Percentiles rank a stretch among this genome's conserved stretches.
Conservation (phyloP, 2,888 invertebrate genomes). For the Formica aserva region DNA sequence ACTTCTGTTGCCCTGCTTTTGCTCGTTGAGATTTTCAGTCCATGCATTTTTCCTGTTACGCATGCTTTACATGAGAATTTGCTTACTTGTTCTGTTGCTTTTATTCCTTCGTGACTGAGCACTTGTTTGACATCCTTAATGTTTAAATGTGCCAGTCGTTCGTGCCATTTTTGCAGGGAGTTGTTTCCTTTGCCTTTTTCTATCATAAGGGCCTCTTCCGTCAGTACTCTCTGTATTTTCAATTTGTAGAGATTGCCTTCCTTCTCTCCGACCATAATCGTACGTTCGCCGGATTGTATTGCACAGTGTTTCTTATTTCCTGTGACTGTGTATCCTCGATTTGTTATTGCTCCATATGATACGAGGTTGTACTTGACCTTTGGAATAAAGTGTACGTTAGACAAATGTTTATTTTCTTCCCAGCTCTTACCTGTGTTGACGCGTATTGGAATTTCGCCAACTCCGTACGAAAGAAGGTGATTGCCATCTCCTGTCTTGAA, state of each 20-base stretch:
- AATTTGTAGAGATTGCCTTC: background rate
- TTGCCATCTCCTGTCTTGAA: background rate
- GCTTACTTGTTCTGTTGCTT: background rate
- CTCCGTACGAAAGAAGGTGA: background rate
- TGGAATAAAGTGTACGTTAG: background rate
- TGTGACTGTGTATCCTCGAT: background rate
- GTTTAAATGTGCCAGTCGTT: background rate
- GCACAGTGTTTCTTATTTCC: background rate
- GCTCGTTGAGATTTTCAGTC: background rate
- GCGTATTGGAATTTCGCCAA: background rate
- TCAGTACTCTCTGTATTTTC: background rate
- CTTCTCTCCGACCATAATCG: background rate
- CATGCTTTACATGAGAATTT: background rate
- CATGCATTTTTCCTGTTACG: background rate
- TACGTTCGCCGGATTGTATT: background rate
- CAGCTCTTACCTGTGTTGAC: background rate
- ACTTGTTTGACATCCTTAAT: background rate
- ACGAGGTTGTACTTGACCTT: background rate
- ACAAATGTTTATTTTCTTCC: background rate
- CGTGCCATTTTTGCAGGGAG: background rate
- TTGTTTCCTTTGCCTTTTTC: background rate
- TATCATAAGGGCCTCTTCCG: too few species aligned
- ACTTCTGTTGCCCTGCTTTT: background rate
- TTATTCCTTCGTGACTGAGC: background rate
- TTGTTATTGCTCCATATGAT: background rate